Base-by-base conservation (phyloP, 2,888 invertebrate genomes). In the Ornithoptera alexandrae region DNA sequence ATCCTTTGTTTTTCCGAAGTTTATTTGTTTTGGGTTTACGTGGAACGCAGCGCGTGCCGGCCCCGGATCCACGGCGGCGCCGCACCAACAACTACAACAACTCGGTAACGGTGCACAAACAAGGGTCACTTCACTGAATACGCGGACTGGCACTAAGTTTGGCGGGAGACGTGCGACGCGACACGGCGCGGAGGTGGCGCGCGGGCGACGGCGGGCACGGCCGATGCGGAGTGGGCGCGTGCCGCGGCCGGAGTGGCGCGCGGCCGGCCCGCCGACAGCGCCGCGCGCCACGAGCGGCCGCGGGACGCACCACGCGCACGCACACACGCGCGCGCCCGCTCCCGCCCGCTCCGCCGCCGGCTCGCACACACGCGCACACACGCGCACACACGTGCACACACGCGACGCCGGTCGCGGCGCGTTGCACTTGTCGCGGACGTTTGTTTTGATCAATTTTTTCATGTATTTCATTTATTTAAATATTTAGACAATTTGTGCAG, bases 221-320 rank as follows among this genome's bases (percentile, higher is more conserved):
- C 82, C 84, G 80, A 81, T 84, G 86, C 86, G 84, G 78, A 77
- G 77, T 75, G 81, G 84, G 82, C 85, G 90, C 90, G 86, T 86
- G 90, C 87, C 90, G 88, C 90, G 90, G 90, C 87, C 88, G 88
- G 89, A 90, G 81, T 92, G 91, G 86, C 90, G 90, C 87, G 89
- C 81, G 78, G 77, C 76, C 76, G 75, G 71, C 62, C 77, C 83
- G 85, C 81, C 85, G 75, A 80, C 77, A 81, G 84, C 86, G 85
- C 86, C 78, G 74, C 76, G 80, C 42, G 30, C 30, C 22, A 1
- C 22, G 1, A 22, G 22, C 22, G 22, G 30, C 30, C 30, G 3
- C 30, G 4, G 30, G 30, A 3, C 30, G 30, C 30, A 5, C 30
- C 30, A 5, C 30, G 5, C 30, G 30, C 30, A 30, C 30, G 5